Evolutionary conservation across 2,113 vertebrate genomes (phyloP).

Genomic region (Pollimyrus isidori): DNA sequence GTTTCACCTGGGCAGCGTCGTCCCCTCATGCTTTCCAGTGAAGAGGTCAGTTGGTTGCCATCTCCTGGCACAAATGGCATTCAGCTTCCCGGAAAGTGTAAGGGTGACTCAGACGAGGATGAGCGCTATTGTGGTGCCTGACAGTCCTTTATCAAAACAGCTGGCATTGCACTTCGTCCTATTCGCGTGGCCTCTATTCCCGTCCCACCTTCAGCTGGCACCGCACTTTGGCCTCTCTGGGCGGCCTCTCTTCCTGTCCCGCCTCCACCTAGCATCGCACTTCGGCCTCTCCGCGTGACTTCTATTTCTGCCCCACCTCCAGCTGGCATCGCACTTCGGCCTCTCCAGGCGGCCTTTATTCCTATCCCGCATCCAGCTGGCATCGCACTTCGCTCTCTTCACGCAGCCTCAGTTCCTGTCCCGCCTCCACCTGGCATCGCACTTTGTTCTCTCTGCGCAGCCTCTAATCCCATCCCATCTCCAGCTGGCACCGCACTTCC

Average conservation of each 20-base stretch:
- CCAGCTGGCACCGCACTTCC: too few species aligned
- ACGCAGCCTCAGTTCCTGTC: background rate
- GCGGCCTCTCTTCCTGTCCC: background rate
- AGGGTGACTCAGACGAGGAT: background rate
- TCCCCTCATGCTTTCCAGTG: background rate
- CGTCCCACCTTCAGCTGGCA: background rate
- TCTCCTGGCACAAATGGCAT: constrained; percentile 10
- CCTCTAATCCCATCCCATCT: background rate
- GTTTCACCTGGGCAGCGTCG: background rate
- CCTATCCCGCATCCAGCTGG: too few species aligned
- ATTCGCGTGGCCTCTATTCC: background rate
- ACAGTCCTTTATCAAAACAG: background rate
- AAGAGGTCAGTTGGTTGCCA: background rate
- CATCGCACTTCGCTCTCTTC: background rate
- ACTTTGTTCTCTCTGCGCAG: background rate
- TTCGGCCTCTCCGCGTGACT: too few species aligned
- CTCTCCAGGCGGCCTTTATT: background rate
- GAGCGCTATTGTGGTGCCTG: background rate
- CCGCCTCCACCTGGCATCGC: background rate
- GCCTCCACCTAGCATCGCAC: background rate
- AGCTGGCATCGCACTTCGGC: too few species aligned
- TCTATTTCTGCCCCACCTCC: background rate
- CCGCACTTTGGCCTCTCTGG: background rate
- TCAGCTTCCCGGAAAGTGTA: constrained; percentile 20
- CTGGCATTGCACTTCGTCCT: background rate